Conservation (phyloP, 1,140 invertebrate genomes). For the Papilio xuthus region DNA sequence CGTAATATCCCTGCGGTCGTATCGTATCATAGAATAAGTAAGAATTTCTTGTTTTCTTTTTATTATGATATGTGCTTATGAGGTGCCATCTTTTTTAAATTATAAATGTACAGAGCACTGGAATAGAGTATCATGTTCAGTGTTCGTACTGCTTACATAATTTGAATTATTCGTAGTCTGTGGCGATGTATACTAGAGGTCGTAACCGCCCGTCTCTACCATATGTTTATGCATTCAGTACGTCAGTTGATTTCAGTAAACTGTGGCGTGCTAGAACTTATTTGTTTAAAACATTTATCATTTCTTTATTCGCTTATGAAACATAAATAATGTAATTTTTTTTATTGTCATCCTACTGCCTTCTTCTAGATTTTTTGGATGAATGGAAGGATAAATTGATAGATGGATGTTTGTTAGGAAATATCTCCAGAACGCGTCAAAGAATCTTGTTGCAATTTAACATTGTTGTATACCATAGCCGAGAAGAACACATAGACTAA, state of each 20-base stretch:
- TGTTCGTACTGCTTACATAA: conserved; percentile 11
- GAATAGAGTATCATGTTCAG: conserved; percentile 2
- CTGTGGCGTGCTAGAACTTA: background rate
- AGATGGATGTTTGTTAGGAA: too few relatives aligned
- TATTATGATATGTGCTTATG: background rate
- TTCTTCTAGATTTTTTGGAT: too few relatives aligned
- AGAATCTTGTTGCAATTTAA: too few relatives aligned
- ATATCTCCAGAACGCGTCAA: too few relatives aligned
- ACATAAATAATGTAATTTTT: too few relatives aligned
- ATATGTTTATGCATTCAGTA: background rate
- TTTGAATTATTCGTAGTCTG: conserved; percentile 18
- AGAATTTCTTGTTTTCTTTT: background rate
- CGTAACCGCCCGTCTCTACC: background rate
- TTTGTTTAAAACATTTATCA: background rate
- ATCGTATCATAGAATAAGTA: background rate
- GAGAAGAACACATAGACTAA: too few relatives aligned
- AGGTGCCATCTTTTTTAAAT: conserved; percentile 8
- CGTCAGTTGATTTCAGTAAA: conserved; percentile 1
- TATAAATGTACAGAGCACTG: background rate
- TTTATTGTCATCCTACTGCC: too few relatives aligned
- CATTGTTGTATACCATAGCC: too few relatives aligned
- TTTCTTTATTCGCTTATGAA: too few relatives aligned
- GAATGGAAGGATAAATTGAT: too few relatives aligned
- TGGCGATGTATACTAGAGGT: background rate
- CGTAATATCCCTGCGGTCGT: background rate